These are phyloP conservation scores for Drosophila parvula DNA, from an alignment of 1,140 invertebrate genomes.

Conservation along the genomic window DNA sequence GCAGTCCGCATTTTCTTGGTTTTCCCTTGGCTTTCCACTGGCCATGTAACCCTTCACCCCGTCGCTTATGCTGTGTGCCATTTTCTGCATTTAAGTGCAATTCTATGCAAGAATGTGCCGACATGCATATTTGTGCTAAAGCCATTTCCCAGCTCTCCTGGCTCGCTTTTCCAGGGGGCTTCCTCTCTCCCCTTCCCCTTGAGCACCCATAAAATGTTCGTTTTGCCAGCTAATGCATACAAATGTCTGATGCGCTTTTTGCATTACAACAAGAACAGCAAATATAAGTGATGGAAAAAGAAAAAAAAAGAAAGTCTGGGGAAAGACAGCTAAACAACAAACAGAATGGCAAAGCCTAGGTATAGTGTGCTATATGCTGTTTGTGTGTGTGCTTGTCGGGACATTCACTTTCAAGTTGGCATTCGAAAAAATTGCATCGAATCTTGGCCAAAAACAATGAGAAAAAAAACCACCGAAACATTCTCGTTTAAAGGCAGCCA, in stretches of 20 bases:
- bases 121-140: constrained; percentile 82
- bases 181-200: neutral
- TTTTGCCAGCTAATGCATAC: constrained; percentile 81
- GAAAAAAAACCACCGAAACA: constrained; percentile 8
- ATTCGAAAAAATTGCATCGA: constrained; percentile 41
- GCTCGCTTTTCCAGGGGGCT: constrained; percentile 3
- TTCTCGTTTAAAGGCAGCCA: constrained; percentile 1
- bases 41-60: constrained; percentile 17
- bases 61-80: constrained; percentile 62
- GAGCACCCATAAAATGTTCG: constrained; percentile 75
- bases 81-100: constrained; percentile 82
- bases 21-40: constrained; percentile 34
- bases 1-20: constrained; percentile 65
- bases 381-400: constrained; percentile 15
- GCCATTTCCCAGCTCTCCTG: constrained; percentile 60
- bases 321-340: constrained; percentile 47
- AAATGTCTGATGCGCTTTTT: constrained; percentile 80
- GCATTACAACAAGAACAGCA: constrained; percentile 72
- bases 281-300: constrained; percentile 18
- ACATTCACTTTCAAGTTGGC: constrained; percentile 52
- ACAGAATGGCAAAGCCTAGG: constrained; percentile 33
- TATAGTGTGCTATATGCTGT: neutral
- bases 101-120: constrained; percentile 80
- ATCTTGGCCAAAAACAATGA: constrained; percentile 30
- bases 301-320: constrained; percentile 11